Evolutionary conservation across 2,113 vertebrate genomes (phyloP).

Genomic region (Callochromis pleurospilus): DNA sequence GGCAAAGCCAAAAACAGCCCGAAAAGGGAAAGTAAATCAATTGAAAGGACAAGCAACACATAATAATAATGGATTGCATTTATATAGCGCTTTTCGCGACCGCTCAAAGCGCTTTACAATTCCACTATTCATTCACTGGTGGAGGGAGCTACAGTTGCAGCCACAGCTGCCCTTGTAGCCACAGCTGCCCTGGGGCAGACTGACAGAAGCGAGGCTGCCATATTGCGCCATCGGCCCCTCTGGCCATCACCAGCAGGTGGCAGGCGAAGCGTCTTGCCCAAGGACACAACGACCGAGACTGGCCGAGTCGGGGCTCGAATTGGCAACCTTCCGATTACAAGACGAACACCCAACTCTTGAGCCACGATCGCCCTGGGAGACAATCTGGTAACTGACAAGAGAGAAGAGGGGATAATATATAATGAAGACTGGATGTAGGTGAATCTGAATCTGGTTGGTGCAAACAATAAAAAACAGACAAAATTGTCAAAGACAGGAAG

Average conservation of each 20-base stretch:
- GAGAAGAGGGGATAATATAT: neutral
- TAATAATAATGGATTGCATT: neutral
- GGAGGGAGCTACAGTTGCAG: neutral
- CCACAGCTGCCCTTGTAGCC: neutral
- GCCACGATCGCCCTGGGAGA: neutral
- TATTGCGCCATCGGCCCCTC: fast-evolving
- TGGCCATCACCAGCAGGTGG: neutral
- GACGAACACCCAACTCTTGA: fast-evolving
- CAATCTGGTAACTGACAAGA: neutral
- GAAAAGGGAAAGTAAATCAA: neutral
- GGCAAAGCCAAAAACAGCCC: neutral
- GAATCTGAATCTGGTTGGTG: neutral
- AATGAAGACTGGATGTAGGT: fast-evolving
- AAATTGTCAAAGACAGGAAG: neutral
- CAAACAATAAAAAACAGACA: neutral
- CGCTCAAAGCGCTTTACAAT: fast-evolving
- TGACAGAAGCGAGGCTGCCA: fast-evolving
- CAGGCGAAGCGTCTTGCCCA: neutral
- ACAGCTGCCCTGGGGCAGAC: neutral
- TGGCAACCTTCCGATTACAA: neutral
- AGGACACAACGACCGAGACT: neutral
- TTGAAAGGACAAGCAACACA: neutral
- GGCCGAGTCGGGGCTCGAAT: fast-evolving
- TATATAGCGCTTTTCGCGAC: fast-evolving
- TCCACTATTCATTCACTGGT: neutral